Evolutionary conservation across 2,888 invertebrate genomes (phyloP).

Genomic region (Abrostola tripartita): DNA sequence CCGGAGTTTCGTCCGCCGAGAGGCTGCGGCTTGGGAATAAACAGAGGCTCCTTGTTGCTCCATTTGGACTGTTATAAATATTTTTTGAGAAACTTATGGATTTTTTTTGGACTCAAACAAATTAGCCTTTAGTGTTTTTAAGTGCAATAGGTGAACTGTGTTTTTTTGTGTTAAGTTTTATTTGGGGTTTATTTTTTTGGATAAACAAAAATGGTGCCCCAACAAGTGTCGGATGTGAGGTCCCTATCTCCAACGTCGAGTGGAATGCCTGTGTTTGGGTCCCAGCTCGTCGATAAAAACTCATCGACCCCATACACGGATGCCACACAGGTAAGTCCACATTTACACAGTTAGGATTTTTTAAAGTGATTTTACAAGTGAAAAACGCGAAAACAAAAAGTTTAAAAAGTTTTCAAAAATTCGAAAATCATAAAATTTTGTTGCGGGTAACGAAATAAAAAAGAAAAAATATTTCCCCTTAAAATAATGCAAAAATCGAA

Average conservation of each 20-base stretch:
- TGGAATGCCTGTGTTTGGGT: slow-evolving; percentile 94
- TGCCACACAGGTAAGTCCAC: slow-evolving; percentile 96
- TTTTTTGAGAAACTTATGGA: slow-evolving; percentile 60
- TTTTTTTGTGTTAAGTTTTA: slow-evolving; percentile 76
- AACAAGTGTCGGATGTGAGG: slow-evolving; percentile 89
- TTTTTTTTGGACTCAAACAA: slow-evolving; percentile 72
- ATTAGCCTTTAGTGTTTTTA: slow-evolving; percentile 73
- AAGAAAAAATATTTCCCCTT: not conserved
- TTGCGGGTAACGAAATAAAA: not conserved
- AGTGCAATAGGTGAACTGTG: slow-evolving; percentile 87
- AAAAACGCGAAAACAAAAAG: slow-evolving; percentile 32
- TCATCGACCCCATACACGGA: slow-evolving; percentile 99
- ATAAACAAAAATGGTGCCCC: slow-evolving; percentile 91
- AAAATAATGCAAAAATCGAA: not conserved
- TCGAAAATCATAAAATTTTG: not conserved
- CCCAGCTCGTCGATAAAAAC: slow-evolving; percentile 96
- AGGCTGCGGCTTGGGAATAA: slow-evolving; percentile 80
- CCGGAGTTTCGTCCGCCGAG: slow-evolving; percentile 78
- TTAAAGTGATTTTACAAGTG: slow-evolving; percentile 25
- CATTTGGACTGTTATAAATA: slow-evolving; percentile 80
- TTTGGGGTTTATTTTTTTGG: slow-evolving; percentile 71
- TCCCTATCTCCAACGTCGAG: slow-evolving; percentile 89
- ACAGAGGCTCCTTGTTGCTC: slow-evolving; percentile 72
- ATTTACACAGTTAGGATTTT: slow-evolving; percentile 30
- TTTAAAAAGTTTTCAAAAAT: slow-evolving; percentile 12